Base-by-base conservation (phyloP, 1,140 invertebrate species). In the Listronotus bonariensis region DNA sequence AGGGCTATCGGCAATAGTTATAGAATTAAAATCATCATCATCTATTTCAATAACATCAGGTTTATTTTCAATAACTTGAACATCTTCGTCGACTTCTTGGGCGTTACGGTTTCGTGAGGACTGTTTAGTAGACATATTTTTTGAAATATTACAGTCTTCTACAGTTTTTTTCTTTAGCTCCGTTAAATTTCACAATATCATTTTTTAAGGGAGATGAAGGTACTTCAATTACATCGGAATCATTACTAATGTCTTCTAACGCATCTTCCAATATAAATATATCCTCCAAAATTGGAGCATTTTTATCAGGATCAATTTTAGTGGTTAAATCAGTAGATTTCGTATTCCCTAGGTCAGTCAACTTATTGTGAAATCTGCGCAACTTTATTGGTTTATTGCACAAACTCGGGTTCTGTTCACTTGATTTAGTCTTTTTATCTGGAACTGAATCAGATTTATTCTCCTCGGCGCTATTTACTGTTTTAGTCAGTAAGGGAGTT, bases 201-300 rank as follows among this genome's bases (percentile, higher is more conserved):
- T 26, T 6, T 10, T 8, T 11, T 52, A n/a, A 14, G 2, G 41
- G 41, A 17, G 18, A 12, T 32, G 14, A 31, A 14, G 49, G n/a
- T 11, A 34, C 49, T 26, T 26, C 26, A 12, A 31, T 14, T 52
- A 26, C 9, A 10, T 52, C 5, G 14, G 34, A 31, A 10, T 4
- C 11, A 12, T 52, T 32, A 11, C 31, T 20, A 18, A 43, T 43
- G 14, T 43, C 14, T 43, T 43, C 14, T 18, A 43, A n/a, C 0
- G 41, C 41, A 43, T 43, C 34, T 36, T 36, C 49, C 26, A 32
- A 52, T 34, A 31, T 52, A 52, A 52, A 32, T 31, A 36, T 36
- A 52, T 15, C 14, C 4, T 34, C 34, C 12, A 31, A 3, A 32
- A 32, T 31, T 5, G 34, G 26, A 15, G 6, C 15, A 4, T 14